Evolutionary conservation across 1,140 invertebrate genomes (phyloP).

Genomic region (Acromyrmex echinatior): DNA sequence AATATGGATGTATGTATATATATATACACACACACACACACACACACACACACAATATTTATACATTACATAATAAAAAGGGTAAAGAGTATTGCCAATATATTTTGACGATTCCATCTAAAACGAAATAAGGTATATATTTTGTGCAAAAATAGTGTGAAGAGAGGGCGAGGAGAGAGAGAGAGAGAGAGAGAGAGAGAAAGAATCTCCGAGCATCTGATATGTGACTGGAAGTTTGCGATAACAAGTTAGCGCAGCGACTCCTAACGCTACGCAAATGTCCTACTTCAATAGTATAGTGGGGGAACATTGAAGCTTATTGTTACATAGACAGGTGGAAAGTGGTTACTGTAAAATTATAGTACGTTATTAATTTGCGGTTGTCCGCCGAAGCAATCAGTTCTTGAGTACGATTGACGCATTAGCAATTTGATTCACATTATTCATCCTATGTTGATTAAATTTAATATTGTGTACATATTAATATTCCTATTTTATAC

Average conservation of each 20-base stretch:
- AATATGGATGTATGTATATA: not conserved
- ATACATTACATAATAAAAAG: no score
- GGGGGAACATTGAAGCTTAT: constrained; percentile 75
- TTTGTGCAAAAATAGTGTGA: not conserved
- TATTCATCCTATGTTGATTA: constrained; percentile 33
- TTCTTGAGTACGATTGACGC: constrained; percentile 57
- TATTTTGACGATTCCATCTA: no score
- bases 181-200: no score
- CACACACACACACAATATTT: no score
- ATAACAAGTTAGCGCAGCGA: not conserved
- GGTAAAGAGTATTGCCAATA: not conserved
- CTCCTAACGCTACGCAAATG: constrained; percentile 35
- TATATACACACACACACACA: no score
- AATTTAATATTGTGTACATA: constrained; percentile 44
- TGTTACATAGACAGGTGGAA: constrained; percentile 73
- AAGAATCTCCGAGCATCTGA: not conserved
- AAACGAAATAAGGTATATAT: not conserved
- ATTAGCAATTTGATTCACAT: constrained; percentile 45
- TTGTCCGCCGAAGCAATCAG: constrained; percentile 64
- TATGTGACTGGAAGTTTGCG: constrained; percentile 28
- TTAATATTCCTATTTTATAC: constrained; percentile 18
- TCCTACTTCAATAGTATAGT: constrained; percentile 60
- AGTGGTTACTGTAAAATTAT: constrained; percentile 71
- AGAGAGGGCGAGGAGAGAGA: no score
- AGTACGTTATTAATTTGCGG: constrained; percentile 76